These are phyloP conservation scores for Cylindroiulus punctatus DNA, from an alignment of 2,888 invertebrate species.

Conservation along the genomic window DNA sequence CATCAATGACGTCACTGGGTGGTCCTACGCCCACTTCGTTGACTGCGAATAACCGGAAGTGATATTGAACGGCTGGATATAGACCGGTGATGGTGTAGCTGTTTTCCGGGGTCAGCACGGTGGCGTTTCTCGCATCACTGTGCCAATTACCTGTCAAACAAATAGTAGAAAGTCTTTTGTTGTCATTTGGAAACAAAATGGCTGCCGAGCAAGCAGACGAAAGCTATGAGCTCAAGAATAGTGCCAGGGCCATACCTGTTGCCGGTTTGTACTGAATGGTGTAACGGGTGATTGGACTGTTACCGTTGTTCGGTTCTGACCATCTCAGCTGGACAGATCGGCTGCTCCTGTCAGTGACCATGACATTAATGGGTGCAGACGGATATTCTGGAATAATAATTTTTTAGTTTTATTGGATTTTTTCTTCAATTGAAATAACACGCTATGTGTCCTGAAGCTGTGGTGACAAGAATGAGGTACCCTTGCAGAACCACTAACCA, in stretches of 20 bases:
- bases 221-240: no score
- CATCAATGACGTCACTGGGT: constrained; percentile 72
- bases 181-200: constrained; percentile 7
- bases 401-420: no score
- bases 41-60: constrained; percentile 74
- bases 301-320: constrained; percentile 92
- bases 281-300: constrained; percentile 88
- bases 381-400: constrained; percentile 51
- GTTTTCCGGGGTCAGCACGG: constrained; percentile 53
- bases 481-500: no score
- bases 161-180: neutral
- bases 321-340: constrained; percentile 89
- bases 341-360: constrained; percentile 89
- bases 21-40: constrained; percentile 79
- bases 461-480: no score
- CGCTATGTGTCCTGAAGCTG: no score
- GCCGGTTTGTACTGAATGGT: constrained; percentile 78
- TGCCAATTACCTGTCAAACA: constrained; percentile 56
- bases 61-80: constrained; percentile 78
- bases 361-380: constrained; percentile 83
- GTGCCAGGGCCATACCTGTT: constrained; percentile 51
- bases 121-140: constrained; percentile 56
- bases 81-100: constrained; percentile 67
- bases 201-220: no score
- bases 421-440: neutral